These are phyloP conservation scores for Dendroctonus ponderosae DNA, from an alignment of 1,140 invertebrate species.

Conservation along the genomic window DNA sequence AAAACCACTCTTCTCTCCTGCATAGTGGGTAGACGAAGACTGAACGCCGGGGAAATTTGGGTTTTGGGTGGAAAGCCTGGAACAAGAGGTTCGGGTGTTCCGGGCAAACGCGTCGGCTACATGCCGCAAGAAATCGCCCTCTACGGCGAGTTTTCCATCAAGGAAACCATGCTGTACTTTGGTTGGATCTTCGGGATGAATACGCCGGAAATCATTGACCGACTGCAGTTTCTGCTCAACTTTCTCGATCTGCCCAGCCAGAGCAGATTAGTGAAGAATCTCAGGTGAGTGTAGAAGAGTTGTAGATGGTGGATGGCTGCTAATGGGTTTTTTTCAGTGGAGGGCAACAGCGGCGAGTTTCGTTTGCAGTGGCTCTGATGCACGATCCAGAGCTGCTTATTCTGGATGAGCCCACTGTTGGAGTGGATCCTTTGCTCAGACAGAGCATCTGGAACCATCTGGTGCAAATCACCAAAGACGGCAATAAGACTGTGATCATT, in stretches of 20 bases:
- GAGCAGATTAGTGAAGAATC: conserved; percentile 82
- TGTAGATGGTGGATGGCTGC: neutral
- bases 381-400: conserved; percentile 91
- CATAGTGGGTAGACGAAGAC: conserved; percentile 77
- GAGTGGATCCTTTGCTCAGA: conserved; percentile 72
- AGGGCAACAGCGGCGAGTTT: conserved; percentile 88
- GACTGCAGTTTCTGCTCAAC: conserved; percentile 83
- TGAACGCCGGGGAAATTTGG: conserved; percentile 83
- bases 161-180: conserved; percentile 94
- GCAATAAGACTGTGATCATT: conserved; percentile 69
- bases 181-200: conserved; percentile 94
- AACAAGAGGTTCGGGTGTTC: conserved; percentile 77
- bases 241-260: conserved; percentile 86
- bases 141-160: conserved; percentile 92
- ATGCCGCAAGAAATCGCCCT: conserved; percentile 91
- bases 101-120: conserved; percentile 81
- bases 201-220: conserved; percentile 72
- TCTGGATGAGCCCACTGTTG: conserved; percentile 92
- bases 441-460: conserved; percentile 73
- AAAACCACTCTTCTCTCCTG: conserved; percentile 86
- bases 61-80: conserved; percentile 84
- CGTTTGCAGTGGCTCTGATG: conserved; percentile 88
- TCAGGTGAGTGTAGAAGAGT: conserved; percentile 41
- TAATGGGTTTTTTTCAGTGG: conserved; percentile 61
- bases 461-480: conserved; percentile 62